Base-by-base conservation (phyloP, 1,140 invertebrate genomes). In the Palaemon carinicauda region DNA sequence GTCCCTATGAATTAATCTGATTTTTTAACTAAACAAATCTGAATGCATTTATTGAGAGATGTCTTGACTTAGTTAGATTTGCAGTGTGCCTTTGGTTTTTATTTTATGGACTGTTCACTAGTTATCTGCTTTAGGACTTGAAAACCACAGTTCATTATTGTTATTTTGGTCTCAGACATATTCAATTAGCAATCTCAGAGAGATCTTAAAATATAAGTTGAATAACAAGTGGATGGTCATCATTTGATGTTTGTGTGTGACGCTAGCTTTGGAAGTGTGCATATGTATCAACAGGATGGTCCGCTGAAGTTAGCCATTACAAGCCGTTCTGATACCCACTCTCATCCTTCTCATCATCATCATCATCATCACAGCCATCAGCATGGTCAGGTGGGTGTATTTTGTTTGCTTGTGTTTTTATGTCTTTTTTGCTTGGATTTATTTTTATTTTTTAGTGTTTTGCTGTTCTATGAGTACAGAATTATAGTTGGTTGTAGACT, bases 291-390 rank as follows among this genome's bases (percentile, higher is more conserved):
- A 79, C 82, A 85, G 75, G 82, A 85, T 29, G 82, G 82, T 71
- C 33, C 74, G 51, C 82, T 85, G 41, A n/a, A 75, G 53, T 53
- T 85, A 56, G 52, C 54, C 74, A 85, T 85, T 53, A 52, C 82
- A 27, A 85, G 75, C 82, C 82, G 82, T 51, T 74, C 75, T 51
- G 82, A 84, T 50, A 71, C 82, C 69, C 82, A 50, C 71, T 65
- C 82, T 19, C 56, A 54, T 31, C 53, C 73, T 74, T 52, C 82
- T 27, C 82, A 84, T 74, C 82, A 85, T 56, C 82, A 85, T 27
- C 82, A 84, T 74, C 82, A 85, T 56, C 82, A 85, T 75, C 82
- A 84, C 53, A 53, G 77, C 82, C 81, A 82, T 29, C 74, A 85
- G 56, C 82, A 85, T 19, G 82, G 82, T 29, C 82, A 85, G 82